A percentile compares a stretch with the other conserved stretches of the same genome.
phyloP scores from a whole-genome alignment of 2,888 invertebrate genomes.

The Lysandra coridon region DNA sequence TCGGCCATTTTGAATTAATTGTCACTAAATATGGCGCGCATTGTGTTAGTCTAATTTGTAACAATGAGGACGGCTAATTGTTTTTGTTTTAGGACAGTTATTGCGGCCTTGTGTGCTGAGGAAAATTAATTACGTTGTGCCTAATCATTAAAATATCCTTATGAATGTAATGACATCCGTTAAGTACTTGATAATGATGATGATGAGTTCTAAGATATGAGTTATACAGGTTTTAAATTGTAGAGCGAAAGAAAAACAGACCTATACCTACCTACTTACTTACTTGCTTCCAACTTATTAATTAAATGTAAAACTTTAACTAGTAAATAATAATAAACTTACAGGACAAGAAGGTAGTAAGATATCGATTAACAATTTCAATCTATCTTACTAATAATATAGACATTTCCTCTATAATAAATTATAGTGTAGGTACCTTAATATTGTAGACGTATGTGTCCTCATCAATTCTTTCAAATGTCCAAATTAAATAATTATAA shows the following conservation, averaged over 20 bases:
- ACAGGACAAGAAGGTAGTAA: too few species aligned
- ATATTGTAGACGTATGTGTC: not conserved
- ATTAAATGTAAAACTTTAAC: too few species aligned
- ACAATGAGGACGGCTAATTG: slow-evolving; percentile 61
- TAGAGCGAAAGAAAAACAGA: too few species aligned
- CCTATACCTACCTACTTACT: too few species aligned
- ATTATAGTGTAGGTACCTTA: too few species aligned
- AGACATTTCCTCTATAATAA: too few species aligned
- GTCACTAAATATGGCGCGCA: slow-evolving; percentile 52
- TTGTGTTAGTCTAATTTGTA: slow-evolving; percentile 56
- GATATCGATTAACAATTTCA: too few species aligned
- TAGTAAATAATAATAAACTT: too few species aligned
- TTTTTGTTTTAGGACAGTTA: slow-evolving; percentile 47
- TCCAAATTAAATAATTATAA: slow-evolving; percentile 34
- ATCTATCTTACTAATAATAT: too few species aligned
- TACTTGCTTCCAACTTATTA: too few species aligned
- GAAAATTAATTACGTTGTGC: slow-evolving; percentile 17
- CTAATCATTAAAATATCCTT: not conserved
- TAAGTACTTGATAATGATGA: not conserved
- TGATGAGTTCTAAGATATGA: too few species aligned
- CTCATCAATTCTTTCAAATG: not conserved
- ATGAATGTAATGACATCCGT: not conserved
- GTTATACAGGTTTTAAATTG: too few species aligned
- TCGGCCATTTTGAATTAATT: slow-evolving; percentile 62
- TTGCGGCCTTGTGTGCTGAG: slow-evolving; percentile 12